Evolutionary conservation across 1,140 invertebrate genomes (phyloP).

Genomic region (Triops cancriformis): DNA sequence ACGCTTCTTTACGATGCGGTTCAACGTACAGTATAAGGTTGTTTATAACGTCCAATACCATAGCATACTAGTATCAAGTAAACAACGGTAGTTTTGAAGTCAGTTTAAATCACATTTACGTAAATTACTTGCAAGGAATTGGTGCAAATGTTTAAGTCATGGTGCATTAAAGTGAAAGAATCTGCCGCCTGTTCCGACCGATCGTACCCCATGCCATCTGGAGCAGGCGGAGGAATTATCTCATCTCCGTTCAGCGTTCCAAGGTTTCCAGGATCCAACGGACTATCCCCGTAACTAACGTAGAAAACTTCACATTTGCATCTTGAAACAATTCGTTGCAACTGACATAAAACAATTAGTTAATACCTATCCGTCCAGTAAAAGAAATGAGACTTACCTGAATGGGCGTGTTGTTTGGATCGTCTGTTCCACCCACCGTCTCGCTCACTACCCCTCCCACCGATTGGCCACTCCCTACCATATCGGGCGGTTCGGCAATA

Average conservation of each 20-base stretch:
- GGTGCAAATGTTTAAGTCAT: slow-evolving; percentile 94
- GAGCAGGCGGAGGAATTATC: slow-evolving; percentile 43
- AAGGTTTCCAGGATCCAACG: slow-evolving; percentile 57
- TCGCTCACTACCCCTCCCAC: slow-evolving; percentile 92
- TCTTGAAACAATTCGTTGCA: slow-evolving; percentile 91
- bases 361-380: slow-evolving; percentile 5
- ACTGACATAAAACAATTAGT: slow-evolving; percentile 41
- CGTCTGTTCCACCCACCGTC: slow-evolving; percentile 74
- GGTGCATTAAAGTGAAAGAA: slow-evolving; percentile 95
- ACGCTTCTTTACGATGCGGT: slow-evolving; percentile 83
- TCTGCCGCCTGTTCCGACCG: slow-evolving; percentile 79
- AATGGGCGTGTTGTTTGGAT: slow-evolving; percentile 41
- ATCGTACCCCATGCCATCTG: slow-evolving; percentile 55
- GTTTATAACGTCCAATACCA: slow-evolving; percentile 95
- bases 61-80: slow-evolving; percentile 62
- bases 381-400: slow-evolving; percentile 37
- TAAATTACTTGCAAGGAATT: slow-evolving; percentile 71
- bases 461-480: slow-evolving; percentile 88
- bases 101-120: slow-evolving; percentile 16
- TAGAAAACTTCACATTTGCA: slow-evolving; percentile 98
- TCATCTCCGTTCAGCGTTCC: slow-evolving; percentile 23
- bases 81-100: neutral
- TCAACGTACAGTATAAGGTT: slow-evolving; percentile 94
- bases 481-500: slow-evolving; percentile 66
- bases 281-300: slow-evolving; percentile 79